Evolutionary conservation across 2,888 invertebrate genomes (phyloP), one percentile per base, ranked within the genome.

Genomic region (Epistrophe eligans): DNA sequence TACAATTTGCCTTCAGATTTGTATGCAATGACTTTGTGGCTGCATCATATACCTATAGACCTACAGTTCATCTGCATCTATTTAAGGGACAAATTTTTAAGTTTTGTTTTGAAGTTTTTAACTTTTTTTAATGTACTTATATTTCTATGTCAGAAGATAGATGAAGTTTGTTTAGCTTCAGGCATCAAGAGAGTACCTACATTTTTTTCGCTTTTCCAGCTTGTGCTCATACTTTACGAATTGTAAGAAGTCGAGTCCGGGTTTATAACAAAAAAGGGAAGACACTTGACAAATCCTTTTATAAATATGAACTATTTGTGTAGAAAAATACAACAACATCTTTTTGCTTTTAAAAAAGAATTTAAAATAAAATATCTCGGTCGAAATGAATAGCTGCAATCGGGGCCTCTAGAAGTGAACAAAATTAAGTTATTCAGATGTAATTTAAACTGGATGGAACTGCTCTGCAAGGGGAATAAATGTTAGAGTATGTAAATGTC

Each of bases 21-120:
- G 11, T 17, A 58, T 58, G 58, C 58, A 35, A 38, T 17, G 58
- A 38, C 17, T 58, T 17, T 58, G 35, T 38, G 38, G 58, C 35
- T 58, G 17, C 35, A 58, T 58, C 17, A 11, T 17, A 35, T 35
- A 58, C 35, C n/a, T 58, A 57, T 17, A 3, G 17, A 24, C 35
- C 15, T 28, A 2, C 6, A 4, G 9, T 17, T 10, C 9, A 43
- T 9, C 5, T 11, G 17, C 10, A 58, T 58, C 58, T 58, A 38
- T 38, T 58, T 35, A 38, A 58, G 11, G 17, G n/a, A 10, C 4
- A n/a, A 0, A 38, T 38, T 38, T 57, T 19, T 6, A 58, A 17
- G 58, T 58, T 58, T 58, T 11, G 58, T n/a, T 32, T 28, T 28
- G 28, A 55, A 55, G 55, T 55, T 55, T 28, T 2, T 0, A 55